phyloP scores from a whole-genome alignment of 2,113 vertebrate genomes.

The Campylomormyrus tamandua region DNA sequence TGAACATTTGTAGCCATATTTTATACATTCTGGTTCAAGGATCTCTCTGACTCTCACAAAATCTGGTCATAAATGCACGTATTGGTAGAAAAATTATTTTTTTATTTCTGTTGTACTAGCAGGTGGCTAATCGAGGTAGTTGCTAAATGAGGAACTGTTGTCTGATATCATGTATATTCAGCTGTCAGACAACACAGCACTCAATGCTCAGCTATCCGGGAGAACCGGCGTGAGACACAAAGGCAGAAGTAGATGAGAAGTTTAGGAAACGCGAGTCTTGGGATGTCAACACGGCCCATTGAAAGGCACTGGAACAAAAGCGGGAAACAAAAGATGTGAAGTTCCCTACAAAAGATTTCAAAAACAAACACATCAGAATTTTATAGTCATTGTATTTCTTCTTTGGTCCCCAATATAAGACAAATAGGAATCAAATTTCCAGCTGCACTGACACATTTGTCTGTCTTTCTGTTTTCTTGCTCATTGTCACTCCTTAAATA shows the following conservation, averaged over 20 bases:
- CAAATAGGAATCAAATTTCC: background rate
- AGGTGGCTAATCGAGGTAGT: background rate
- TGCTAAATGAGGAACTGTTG: background rate
- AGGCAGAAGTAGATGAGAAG: background rate
- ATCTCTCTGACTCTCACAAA: background rate
- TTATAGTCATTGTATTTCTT: background rate
- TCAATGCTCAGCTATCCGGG: background rate
- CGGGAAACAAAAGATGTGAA: background rate
- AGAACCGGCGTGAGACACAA: background rate
- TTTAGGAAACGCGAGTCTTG: background rate
- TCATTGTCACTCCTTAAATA: background rate
- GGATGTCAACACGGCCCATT: background rate
- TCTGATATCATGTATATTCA: background rate
- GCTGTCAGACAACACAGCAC: background rate
- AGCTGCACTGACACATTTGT: background rate
- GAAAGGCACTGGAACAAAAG: background rate
- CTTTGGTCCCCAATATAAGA: background rate
- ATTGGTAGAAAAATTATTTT: background rate
- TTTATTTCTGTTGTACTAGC: background rate
- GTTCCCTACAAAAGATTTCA: background rate
- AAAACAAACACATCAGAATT: background rate
- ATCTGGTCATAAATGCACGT: background rate
- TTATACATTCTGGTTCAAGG: background rate
- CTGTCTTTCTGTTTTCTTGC: background rate
- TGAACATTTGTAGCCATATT: background rate